A percentile compares a stretch with the other conserved stretches of the same genome.
phyloP scores from a whole-genome alignment of 2,797 vertebrate genomes.

The Coluber constrictor region DNA sequence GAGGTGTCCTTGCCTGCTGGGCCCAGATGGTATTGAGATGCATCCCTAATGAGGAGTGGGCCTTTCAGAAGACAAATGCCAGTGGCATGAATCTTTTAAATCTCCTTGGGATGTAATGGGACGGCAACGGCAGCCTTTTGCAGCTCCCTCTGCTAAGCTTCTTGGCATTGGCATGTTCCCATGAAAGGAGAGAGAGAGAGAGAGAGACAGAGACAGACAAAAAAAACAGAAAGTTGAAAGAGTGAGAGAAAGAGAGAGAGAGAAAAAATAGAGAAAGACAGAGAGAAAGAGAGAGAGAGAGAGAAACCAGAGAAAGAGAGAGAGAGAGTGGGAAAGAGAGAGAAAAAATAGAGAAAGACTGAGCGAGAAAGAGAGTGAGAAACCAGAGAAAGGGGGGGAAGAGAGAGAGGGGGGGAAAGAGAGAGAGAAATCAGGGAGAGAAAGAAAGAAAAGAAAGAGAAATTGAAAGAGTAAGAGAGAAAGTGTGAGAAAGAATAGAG shows the following conservation, averaged over 20 bases:
- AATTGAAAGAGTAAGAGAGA: background rate
- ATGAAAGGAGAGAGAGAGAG: background rate
- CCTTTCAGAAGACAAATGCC: background rate
- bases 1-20: background rate
- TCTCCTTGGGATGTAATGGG: background rate
- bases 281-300: no score
- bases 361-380: no score
- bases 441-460: no score
- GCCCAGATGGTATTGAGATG: background rate
- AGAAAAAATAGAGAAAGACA: no score
- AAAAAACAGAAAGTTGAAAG: no score
- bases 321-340: no score
- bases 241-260: background rate
- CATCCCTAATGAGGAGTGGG: background rate
- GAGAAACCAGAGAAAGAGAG: no score
- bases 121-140: background rate
- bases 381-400: no score
- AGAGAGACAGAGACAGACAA: background rate
- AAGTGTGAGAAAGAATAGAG: no score
- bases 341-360: no score
- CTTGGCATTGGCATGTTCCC: background rate
- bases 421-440: background rate
- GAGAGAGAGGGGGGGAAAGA: background rate
- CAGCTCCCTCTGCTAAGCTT: background rate
- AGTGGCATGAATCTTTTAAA: constrained; percentile 9